Conservation (phyloP, 2,113 vertebrate genomes). For the Megaleporinus macrocephalus region DNA sequence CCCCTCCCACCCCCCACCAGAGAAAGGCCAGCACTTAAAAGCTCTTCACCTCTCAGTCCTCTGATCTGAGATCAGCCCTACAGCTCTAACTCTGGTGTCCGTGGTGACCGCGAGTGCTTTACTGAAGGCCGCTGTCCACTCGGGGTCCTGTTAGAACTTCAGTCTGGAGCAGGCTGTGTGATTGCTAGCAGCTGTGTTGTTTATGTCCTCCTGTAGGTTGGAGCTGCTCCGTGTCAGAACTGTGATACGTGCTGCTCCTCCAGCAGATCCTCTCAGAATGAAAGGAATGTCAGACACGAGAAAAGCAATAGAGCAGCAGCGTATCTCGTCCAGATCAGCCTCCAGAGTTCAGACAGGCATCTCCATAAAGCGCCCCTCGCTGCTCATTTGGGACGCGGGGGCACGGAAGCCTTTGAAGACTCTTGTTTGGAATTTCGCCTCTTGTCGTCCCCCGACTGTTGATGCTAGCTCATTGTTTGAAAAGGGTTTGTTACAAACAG, state of each 20-base stretch:
- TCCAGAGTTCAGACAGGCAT: no score
- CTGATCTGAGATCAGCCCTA: no score
- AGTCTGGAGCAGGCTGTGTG: not conserved
- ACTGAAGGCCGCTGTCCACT: not conserved
- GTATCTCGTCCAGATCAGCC: conserved; percentile 23
- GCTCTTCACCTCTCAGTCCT: no score
- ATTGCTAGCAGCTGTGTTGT: not conserved
- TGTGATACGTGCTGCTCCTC: no score
- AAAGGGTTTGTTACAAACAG: not conserved
- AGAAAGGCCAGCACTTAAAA: no score
- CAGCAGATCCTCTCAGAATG: conserved; percentile 14
- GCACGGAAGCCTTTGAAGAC: conserved; percentile 60
- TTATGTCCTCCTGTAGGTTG: not conserved
- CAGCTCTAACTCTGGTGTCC: no score
- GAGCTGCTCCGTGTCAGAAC: not conserved
- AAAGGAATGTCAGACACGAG: conserved; percentile 38
- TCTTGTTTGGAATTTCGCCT: conserved; percentile 35
- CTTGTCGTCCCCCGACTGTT: conserved; percentile 9
- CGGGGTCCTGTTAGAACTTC: not conserved
- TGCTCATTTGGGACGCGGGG: conserved; percentile 59
- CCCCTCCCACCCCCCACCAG: no score
- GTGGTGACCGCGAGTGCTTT: no score
- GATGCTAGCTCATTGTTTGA: not conserved
- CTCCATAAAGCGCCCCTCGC: no score
- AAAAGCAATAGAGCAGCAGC: conserved; percentile 42